Evolutionary conservation across 2,888 invertebrate genomes (phyloP), one percentile per base, ranked within the genome.

Genomic region (Microctonus aethiopoides): DNA sequence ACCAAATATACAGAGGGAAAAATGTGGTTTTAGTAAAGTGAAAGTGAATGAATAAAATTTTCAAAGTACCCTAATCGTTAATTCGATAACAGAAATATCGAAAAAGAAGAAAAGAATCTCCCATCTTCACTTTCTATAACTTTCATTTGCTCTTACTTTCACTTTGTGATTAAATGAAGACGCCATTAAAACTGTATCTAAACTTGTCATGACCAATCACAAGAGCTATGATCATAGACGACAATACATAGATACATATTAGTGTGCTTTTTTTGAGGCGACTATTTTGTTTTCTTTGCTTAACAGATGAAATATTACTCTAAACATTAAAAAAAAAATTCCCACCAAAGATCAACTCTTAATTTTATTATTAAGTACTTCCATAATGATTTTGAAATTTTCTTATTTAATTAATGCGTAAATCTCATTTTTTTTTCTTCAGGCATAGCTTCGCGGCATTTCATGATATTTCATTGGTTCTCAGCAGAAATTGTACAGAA

Each of bases 11-110:
- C 62, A 62, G 39, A 34, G 56, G 65, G 34, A 65, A 65, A 56
- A 54, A 63, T 52, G 63, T 32, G 52, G 46, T 22, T 22, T 52
- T 9, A n/a, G 32, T 11, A 13, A 63, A 63, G 32, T 52, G 54
- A 20, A 63, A 51, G 51, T 20, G 46, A 63, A 63, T 52, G 34
- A 66, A 74, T 64, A 75, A 70, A 69, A 60, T 71, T 68, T 76
- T 75, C 79, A 76, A 77, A 84, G 81, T 68, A n/a, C 39, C 34
- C 20, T 36, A 77, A 79, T 79, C 78, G 77, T 80, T 82, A 83
- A 83, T 81, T 80, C 77, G 77, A 81, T 81, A 77, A 77, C 66
- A 76, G 73, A 66, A 76, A 80, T 74, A 79, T 75, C 73, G 73
- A 71, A 56, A 69, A 68, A 57, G 46, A 73, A 72, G 68, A 74